Evolutionary conservation across 2,888 invertebrate species (phyloP).

Genomic region (Cordilura impudica): DNA sequence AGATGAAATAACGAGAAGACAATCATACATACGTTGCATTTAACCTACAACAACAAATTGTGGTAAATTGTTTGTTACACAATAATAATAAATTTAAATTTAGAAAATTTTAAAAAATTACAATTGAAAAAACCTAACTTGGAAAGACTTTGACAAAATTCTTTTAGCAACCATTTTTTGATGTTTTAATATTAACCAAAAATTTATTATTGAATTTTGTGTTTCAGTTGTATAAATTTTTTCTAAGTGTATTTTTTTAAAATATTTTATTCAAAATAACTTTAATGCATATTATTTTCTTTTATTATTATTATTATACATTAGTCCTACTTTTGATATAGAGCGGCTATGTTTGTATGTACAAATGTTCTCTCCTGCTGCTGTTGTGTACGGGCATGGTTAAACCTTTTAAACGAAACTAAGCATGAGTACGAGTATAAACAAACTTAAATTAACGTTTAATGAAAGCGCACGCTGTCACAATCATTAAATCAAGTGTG

Average conservation of each 20-base stretch:
- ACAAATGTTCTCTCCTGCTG: not conserved
- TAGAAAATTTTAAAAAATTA: constrained; percentile 31
- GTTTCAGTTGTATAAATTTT: too few species aligned
- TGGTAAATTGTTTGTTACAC: constrained; percentile 57
- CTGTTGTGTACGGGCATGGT: not conserved
- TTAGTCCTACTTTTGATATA: constrained; percentile 49
- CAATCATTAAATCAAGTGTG: constrained; percentile 60
- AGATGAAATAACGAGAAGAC: constrained; percentile 11
- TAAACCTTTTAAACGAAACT: constrained; percentile 3
- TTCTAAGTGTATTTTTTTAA: too few species aligned
- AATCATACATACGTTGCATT: not conserved
- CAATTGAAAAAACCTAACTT: not conserved
- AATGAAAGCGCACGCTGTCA: constrained; percentile 63
- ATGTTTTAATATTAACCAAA: too few species aligned
- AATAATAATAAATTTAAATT: constrained; percentile 53
- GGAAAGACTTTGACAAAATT: too few species aligned
- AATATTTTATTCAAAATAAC: constrained; percentile 46
- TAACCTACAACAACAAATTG: constrained; percentile 37
- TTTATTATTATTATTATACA: constrained; percentile 21
- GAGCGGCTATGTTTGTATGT: not conserved
- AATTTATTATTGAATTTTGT: too few species aligned
- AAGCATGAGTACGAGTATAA: constrained; percentile 43
- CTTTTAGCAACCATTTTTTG: too few species aligned
- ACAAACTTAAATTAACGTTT: constrained; percentile 60
- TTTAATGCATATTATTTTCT: not conserved